Evolutionary conservation across 2,113 vertebrate species (phyloP).

Genomic region (Meleagris gallopavo): DNA sequence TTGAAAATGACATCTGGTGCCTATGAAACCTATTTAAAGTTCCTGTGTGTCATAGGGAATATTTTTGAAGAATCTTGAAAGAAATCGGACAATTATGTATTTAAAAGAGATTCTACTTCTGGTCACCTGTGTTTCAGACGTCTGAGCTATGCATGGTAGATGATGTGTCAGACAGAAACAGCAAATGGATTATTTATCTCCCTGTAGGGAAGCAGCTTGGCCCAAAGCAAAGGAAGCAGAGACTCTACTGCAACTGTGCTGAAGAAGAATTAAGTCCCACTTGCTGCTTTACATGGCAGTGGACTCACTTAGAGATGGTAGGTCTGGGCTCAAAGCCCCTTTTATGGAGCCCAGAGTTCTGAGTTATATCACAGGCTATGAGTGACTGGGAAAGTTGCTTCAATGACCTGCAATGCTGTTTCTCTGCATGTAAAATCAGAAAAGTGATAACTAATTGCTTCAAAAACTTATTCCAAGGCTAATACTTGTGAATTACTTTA

Average conservation of each 20-base stretch:
- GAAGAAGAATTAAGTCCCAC: not conserved
- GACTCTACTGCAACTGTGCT: not conserved
- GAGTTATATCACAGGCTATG: not conserved
- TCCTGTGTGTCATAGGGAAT: not conserved
- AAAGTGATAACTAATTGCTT: not conserved
- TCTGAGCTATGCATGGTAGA: not conserved
- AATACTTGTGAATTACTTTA: not conserved
- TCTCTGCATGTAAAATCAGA: not conserved
- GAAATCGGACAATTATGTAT: slow-evolving; percentile 37
- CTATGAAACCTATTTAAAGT: not conserved
- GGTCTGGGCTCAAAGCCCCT: not conserved
- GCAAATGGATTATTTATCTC: slow-evolving; percentile 58
- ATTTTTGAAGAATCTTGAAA: slow-evolving; percentile 44
- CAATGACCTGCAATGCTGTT: not conserved
- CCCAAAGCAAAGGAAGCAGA: slow-evolving; percentile 4
- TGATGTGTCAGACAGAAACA: slow-evolving; percentile 14
- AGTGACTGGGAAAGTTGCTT: not conserved
- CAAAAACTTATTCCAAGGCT: slow-evolving; percentile 14
- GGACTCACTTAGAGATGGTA: not conserved
- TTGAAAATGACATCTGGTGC: slow-evolving; percentile 1
- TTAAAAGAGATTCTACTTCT: slow-evolving; percentile 46
- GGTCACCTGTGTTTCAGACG: slow-evolving; percentile 26
- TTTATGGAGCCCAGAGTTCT: not conserved
- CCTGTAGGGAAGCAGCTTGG: not conserved
- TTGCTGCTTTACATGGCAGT: not conserved